phyloP scores from a whole-genome alignment of 2,113 vertebrate species.

The Myotis yumanensis region DNA sequence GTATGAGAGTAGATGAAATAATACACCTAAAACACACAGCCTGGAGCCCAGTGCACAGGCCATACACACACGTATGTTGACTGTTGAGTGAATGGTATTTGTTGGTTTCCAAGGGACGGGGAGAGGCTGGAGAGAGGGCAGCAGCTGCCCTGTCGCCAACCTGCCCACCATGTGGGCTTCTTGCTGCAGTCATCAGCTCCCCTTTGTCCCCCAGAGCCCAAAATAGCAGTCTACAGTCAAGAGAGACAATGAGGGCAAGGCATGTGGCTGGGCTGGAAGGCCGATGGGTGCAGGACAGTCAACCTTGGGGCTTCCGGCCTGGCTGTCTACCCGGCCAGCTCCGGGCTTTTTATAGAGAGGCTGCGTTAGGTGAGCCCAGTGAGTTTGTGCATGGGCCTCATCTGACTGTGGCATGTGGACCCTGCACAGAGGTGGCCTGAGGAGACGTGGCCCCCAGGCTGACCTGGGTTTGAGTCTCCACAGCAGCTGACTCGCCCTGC shows the following conservation, averaged over 20 bases:
- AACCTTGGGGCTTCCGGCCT: conserved; percentile 52
- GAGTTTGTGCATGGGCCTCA: not conserved
- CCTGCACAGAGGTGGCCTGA: conserved; percentile 61
- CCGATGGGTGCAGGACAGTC: not conserved
- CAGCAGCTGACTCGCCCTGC: conserved; percentile 60
- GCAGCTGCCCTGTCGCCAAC: conserved; percentile 24
- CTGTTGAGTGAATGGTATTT: conserved; percentile 32
- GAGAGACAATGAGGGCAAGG: not conserved
- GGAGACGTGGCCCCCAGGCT: conserved; percentile 46
- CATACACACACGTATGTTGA: not conserved
- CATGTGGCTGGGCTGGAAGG: not conserved
- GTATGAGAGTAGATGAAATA: not conserved
- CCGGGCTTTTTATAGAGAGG: conserved; percentile 52
- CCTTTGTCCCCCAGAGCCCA: conserved; percentile 24
- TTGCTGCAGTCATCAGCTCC: not conserved
- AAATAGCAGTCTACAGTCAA: conserved; percentile 24
- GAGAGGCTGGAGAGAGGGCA: conserved; percentile 29
- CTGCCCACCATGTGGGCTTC: conserved; percentile 46
- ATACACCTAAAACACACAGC: not conserved
- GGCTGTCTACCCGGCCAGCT: conserved; percentile 15
- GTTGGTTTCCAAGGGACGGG: conserved; percentile 50
- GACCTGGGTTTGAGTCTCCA: conserved; percentile 72
- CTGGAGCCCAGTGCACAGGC: not conserved
- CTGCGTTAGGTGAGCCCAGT: not conserved
- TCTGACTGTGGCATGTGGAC: conserved; percentile 15